These are phyloP conservation scores for Lepidurus arcticus DNA, from an alignment of 1,140 invertebrate genomes.

Conservation along the genomic window DNA sequence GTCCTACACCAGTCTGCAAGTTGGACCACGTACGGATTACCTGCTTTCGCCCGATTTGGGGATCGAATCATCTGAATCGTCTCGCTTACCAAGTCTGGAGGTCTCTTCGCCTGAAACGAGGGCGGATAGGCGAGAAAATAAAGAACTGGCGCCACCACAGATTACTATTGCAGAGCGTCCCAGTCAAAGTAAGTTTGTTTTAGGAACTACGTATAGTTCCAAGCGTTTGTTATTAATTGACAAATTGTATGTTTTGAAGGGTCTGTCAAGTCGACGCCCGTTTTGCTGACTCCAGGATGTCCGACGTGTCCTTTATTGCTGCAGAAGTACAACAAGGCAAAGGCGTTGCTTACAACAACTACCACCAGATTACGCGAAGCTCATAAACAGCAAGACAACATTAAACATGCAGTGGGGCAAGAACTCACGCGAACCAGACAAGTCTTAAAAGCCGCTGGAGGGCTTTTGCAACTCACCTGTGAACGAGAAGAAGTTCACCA, in stretches of 20 bases:
- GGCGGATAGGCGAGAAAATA: background rate
- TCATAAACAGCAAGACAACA: background rate
- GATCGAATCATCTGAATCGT: constrained; percentile 30
- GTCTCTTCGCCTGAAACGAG: constrained; percentile 22
- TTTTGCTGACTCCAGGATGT: background rate
- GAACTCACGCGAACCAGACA: background rate
- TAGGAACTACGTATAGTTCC: background rate
- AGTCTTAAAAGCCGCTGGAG: constrained; percentile 5
- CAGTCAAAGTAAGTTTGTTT: background rate
- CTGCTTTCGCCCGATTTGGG: constrained; percentile 30
- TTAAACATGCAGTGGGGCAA: background rate
- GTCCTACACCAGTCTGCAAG: background rate
- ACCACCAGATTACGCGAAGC: background rate
- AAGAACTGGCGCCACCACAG: background rate
- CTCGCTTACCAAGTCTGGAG: constrained; percentile 29
- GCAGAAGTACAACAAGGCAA: constrained; percentile 1
- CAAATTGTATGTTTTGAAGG: background rate
- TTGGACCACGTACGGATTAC: background rate
- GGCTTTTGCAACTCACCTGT: background rate
- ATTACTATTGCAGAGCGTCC: background rate
- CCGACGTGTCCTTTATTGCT: background rate
- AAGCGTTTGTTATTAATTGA: background rate
- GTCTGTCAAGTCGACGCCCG: background rate
- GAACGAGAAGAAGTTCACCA: background rate
- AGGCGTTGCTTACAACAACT: background rate